Percentiles rank a stretch among this genome's conserved stretches.
phyloP scores from a whole-genome alignment of 2,797 vertebrate genomes.

The Sebastiscus tertius region DNA sequence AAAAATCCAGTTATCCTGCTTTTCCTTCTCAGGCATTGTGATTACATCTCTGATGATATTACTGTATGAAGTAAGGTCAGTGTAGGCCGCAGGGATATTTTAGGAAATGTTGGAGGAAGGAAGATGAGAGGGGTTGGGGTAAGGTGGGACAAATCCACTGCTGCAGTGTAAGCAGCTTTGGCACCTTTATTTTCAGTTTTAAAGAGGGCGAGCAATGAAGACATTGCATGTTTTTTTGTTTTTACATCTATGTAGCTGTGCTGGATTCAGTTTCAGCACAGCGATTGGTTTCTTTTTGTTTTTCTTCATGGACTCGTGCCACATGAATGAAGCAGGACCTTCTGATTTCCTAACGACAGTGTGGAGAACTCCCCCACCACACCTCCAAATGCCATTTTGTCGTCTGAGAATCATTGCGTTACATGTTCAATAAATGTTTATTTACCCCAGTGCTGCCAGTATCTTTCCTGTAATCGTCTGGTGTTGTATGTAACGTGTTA shows the following conservation, averaged over 20 bases:
- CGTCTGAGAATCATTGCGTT: conserved; percentile 14
- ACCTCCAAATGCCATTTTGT: conserved; percentile 29
- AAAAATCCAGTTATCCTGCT: background rate
- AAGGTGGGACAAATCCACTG: conserved; percentile 5
- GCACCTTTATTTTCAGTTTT: conserved; percentile 53
- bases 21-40: conserved; percentile 1
- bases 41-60: conserved; percentile 39
- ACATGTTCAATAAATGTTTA: conserved; percentile 69
- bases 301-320: conserved; percentile 30
- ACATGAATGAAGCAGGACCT: conserved; percentile 40
- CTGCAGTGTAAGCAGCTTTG: conserved; percentile 27
- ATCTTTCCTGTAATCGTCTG: background rate
- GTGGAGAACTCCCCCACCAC: conserved; percentile 2
- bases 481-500: background rate
- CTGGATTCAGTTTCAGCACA: conserved; percentile 20
- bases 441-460: conserved; percentile 22
- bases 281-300: background rate
- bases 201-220: background rate
- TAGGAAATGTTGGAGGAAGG: background rate
- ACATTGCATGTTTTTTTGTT: conserved; percentile 12
- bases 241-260: background rate
- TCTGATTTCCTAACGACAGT: conserved; percentile 7
- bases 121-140: background rate
- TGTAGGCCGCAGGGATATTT: background rate
- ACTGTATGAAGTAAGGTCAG: background rate